Evolutionary conservation across 2,888 invertebrate genomes (phyloP), one percentile per base, ranked within the genome.

Genomic region (Mythimna impura): DNA sequence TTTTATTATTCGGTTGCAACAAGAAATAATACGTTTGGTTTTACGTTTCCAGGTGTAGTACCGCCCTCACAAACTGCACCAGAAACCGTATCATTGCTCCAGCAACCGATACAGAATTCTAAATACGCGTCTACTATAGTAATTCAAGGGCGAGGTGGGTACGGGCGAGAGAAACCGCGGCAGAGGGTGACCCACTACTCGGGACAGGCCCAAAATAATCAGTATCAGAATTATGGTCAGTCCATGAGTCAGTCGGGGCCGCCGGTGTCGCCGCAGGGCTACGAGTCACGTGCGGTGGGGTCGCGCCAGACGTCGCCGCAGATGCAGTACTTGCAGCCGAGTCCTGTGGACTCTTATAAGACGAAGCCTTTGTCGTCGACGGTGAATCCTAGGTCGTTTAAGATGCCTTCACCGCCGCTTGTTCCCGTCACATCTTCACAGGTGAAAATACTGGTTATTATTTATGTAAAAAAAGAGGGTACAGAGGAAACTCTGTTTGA

Each of bases 61-160:
- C 94, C 96, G 65, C 96, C 96, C 47, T 96, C 96, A n/a, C 95
- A 95, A 82, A 96, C 95, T 20, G 96, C 96, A 34, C 96, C 96
- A 30, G 96, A 96, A 85, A 96, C 96, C n/a, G 96, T 96, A 50
- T 95, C 95, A 14, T 86, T 96, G 55, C 89, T 96, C 72, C 96
- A 96, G 85, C 95, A 95, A 85, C 95, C 96, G 43, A 88, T 93
- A 67, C 94, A 92, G 76, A 92, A 90, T 77, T 86, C 92, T 22
- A 95, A 95, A 87, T 95, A 94, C 81, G 90, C 94, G 55, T 91
- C 94, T 14, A 88, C 93, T 7, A 89, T 94, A 74, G 93, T 94
- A 57, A 90, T 94, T 14, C 94, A 93, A 74, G 93, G 94, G 22
- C 92, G 96, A 25, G 86, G 92, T 61, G 93, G 88, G 20, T 96